phyloP scores from a whole-genome alignment of 2,113 vertebrate genomes.

The Microcebus griseorufus region DNA sequence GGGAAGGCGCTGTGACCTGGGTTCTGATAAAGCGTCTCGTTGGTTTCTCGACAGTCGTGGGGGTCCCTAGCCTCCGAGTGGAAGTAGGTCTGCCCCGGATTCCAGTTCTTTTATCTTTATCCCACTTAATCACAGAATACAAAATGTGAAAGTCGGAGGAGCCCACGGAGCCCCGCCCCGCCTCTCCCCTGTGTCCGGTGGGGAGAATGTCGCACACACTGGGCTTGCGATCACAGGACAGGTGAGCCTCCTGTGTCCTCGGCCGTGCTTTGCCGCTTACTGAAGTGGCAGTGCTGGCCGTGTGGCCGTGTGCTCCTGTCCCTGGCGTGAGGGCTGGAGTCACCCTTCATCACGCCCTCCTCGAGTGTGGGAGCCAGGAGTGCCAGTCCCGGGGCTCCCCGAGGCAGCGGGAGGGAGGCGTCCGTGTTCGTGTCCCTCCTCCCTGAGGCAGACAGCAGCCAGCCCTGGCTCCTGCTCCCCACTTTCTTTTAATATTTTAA shows the following conservation, averaged over 20 bases:
- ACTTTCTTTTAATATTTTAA: neutral
- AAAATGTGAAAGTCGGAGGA: neutral
- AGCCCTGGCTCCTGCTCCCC: neutral
- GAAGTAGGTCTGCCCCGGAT: slow-evolving; percentile 5
- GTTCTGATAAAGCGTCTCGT: neutral
- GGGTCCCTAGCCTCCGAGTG: neutral
- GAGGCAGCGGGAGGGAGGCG: fast-evolving
- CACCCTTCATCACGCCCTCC: fast-evolving
- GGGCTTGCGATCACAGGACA: neutral
- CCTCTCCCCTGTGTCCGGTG: fast-evolving
- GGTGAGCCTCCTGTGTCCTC: neutral
- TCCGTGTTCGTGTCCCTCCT: neutral
- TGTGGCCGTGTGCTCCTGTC: neutral
- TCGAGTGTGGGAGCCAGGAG: neutral
- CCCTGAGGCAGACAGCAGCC: neutral
- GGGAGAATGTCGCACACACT: neutral
- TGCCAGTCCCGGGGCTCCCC: neutral
- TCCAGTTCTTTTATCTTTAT: neutral
- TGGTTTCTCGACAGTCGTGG: neutral
- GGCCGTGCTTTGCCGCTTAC: neutral
- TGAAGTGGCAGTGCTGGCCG: neutral
- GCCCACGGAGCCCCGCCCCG: neutral
- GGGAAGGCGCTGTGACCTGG: neutral
- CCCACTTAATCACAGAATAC: neutral
- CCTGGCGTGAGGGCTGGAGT: neutral